Conservation (phyloP, 35 echinoderm and acorn worm genomes). For the Apostichopus parvimensis region DNA sequence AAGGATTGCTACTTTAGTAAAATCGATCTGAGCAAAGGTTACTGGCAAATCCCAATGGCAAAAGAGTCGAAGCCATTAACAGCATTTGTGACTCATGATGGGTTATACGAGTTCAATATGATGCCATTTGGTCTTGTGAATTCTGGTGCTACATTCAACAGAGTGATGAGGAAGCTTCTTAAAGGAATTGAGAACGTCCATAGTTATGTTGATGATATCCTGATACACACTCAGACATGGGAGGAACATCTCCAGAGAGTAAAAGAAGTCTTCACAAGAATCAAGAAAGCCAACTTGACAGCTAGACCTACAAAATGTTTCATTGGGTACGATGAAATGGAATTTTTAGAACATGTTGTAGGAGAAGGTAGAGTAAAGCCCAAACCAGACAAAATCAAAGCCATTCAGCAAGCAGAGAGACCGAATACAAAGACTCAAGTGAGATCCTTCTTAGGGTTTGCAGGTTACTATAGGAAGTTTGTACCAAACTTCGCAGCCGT, state of each 20-base stretch:
- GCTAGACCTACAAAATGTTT: conserved; percentile 16
- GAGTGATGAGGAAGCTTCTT: conserved; percentile 60
- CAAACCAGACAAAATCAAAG: too few relatives aligned
- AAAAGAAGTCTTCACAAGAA: not conserved
- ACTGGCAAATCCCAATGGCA: conserved; percentile 70
- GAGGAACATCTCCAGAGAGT: not conserved
- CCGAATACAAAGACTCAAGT: too few relatives aligned
- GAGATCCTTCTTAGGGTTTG: too few relatives aligned
- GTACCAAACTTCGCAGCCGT: too few relatives aligned
- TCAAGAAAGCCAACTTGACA: not conserved
- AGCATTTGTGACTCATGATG: conserved; percentile 53
- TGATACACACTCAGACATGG: conserved; percentile 17
- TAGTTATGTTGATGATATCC: not conserved
- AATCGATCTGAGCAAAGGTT: conserved; percentile 66
- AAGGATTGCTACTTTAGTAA: conserved; percentile 58
- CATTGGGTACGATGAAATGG: conserved; percentile 42
- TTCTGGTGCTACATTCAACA: conserved; percentile 57
- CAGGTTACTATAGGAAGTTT: too few relatives aligned
- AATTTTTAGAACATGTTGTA: conserved; percentile 58
- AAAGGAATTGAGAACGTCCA: conserved; percentile 49
- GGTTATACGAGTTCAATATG: conserved; percentile 60
- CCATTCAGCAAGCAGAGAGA: too few relatives aligned
- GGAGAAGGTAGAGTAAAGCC: conserved; percentile 12
- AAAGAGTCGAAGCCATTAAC: conserved; percentile 5
- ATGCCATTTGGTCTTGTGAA: conserved; percentile 81